Evolutionary conservation across 2,888 invertebrate species (phyloP), one percentile per base, ranked within the genome.

Genomic region (Pandemis cinnamomeana): DNA sequence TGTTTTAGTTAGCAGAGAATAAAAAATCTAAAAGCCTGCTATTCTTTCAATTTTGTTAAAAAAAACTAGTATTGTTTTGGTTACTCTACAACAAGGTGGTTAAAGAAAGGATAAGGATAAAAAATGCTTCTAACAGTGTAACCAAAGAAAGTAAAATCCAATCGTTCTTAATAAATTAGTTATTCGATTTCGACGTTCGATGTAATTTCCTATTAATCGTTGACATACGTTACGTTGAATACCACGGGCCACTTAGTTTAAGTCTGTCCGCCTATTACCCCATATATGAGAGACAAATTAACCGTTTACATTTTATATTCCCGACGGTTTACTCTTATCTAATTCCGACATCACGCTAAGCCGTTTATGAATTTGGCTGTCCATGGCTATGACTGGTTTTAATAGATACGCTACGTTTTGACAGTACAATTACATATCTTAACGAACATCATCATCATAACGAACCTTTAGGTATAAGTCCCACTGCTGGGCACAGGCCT

Each of bases 311-410:
- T 81, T 86, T 86, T 83, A 79, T 87, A 83, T 77, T 42, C 44
- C 62, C 51, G 64, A 82, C 83, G 86, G 86, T 87, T 83, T 85
- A 86, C 85, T 83, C 81, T 85, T 82, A 85, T 86, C 84, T 88
- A 84, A 88, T 86, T 84, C 83, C 82, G 81, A 83, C 83, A 84
- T 84, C 82, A 80, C 82, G 72, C 82, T 85, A 84, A 85, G 82
- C 80, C 79, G 80, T 72, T 80, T 80, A 84, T 84, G 83, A 85
- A 84, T 85, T 82, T 64, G 78, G 82, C 66, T 60, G 66, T 11
- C 66, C 44, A 42, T 15, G 42, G 36, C 11, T 13, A 36, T 36
- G 61, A 20, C 55, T 8, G 7, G 3, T 20, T 55, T 55, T 55
- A 55, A 55, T 42, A 36, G 27, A 36, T 36, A 36, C 27, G 27